Percentiles rank a stretch among this genome's conserved stretches.
Evolutionary conservation across 2,113 vertebrate genomes (phyloP).

Genomic region (Phalacrocorax brasilianus): DNA sequence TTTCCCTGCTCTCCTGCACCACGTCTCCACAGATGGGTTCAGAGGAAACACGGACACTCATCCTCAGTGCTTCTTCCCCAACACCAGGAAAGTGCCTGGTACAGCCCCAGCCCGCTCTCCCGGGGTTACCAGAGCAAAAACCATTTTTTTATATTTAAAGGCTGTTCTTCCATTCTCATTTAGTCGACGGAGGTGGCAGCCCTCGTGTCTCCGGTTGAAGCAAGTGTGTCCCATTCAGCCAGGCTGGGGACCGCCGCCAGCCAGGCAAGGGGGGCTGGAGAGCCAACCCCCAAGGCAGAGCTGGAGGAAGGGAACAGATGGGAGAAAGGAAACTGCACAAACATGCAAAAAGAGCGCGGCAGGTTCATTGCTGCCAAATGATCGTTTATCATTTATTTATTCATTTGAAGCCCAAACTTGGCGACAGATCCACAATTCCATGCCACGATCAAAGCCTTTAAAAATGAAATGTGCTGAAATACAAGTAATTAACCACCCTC

Average conservation of each 20-base stretch:
- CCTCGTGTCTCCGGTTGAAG: accelerated
- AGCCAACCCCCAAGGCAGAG: background rate
- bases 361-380: background rate
- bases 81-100: accelerated
- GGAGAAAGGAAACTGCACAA: background rate
- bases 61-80: background rate
- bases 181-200: accelerated
- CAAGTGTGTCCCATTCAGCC: accelerated
- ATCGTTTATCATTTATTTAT: slow-evolving; percentile 33
- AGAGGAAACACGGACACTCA: accelerated
- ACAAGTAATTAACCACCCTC: background rate
- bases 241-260: background rate
- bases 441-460: background rate
- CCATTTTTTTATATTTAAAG: background rate
- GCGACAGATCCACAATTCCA: background rate
- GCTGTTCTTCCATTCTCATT: background rate
- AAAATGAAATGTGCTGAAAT: slow-evolving; percentile 21
- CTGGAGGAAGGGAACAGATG: slow-evolving; percentile 16
- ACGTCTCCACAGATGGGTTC: accelerated
- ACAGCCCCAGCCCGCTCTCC: background rate
- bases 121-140: background rate
- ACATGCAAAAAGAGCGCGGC: background rate
- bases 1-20: background rate
- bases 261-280: background rate
- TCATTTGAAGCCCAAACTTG: slow-evolving; percentile 32